phyloP scores from a whole-genome alignment of 1,140 invertebrate genomes.

The Caenorhabditis elegans region DNA sequence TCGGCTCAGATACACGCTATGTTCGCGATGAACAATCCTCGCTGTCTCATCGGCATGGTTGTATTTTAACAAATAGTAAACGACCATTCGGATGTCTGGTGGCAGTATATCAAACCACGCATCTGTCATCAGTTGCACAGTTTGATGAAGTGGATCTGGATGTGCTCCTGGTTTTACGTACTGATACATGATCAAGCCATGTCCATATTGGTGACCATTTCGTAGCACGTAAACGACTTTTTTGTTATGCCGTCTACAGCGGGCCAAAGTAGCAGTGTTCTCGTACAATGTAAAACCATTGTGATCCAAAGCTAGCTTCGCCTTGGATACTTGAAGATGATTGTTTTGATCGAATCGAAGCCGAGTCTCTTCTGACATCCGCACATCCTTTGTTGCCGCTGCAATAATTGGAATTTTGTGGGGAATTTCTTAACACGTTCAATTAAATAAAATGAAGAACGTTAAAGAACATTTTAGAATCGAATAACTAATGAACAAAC shows the following conservation, averaged over 20 bases:
- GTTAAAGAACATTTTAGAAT: neutral
- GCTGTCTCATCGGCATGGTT: too few relatives aligned
- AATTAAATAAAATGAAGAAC: neutral
- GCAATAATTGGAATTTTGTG: neutral
- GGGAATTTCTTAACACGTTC: too few relatives aligned
- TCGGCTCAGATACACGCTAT: too few relatives aligned
- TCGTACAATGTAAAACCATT: neutral
- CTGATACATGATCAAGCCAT: conserved; percentile 25
- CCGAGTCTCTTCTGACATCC: neutral
- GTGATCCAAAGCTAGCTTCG: neutral
- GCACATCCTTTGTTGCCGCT: neutral
- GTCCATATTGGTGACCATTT: neutral
- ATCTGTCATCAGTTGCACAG: neutral
- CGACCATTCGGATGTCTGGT: neutral
- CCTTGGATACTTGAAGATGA: neutral
- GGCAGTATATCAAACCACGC: neutral
- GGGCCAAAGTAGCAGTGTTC: conserved; percentile 25
- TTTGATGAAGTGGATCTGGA: neutral
- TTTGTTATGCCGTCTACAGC: conserved; percentile 18
- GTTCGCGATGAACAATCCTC: too few relatives aligned
- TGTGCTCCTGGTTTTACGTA: conserved; percentile 6
- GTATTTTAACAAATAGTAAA: neutral
- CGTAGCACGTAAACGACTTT: neutral
- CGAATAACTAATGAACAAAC: too few relatives aligned
- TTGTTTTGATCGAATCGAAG: neutral